Conservation (phyloP, 2,113 vertebrate species). For the Coregonus clupeaformis region DNA sequence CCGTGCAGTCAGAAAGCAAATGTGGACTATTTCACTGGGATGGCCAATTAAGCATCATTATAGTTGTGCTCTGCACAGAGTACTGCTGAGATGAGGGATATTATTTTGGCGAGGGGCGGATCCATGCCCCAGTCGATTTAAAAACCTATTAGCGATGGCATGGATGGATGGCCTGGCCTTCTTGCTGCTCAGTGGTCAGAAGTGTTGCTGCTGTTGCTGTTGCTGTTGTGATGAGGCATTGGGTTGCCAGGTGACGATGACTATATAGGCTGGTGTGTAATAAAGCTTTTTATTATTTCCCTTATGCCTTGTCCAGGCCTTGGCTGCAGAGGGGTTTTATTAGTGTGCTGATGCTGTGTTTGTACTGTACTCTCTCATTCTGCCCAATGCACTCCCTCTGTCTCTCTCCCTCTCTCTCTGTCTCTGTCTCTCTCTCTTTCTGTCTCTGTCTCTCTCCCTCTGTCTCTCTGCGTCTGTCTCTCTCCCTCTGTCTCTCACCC, state of each 20-base stretch:
- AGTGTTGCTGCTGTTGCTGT: too few relatives aligned
- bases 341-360: background rate
- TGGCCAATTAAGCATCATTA: constrained; percentile 25
- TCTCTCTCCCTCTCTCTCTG: background rate
- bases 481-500: too few relatives aligned
- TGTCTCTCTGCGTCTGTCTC: too few relatives aligned
- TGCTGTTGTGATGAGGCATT: too few relatives aligned
- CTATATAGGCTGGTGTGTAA: background rate
- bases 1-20: constrained; percentile 24
- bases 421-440: too few relatives aligned
- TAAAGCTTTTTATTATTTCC: constrained; percentile 1
- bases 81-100: constrained; percentile 27
- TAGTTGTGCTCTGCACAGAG: background rate
- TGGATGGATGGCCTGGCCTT: background rate
- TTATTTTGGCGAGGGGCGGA: constrained; percentile 30
- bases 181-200: too few relatives aligned
- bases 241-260: too few relatives aligned
- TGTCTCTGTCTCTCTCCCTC: too few relatives aligned
- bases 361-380: background rate
- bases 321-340: background rate
- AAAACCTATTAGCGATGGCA: constrained; percentile 23
- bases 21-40: constrained; percentile 22
- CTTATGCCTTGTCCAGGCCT: background rate
- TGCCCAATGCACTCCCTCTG: background rate
- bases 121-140: constrained; percentile 34